Evolutionary conservation across 2,888 invertebrate species (phyloP), one percentile per base, ranked within the genome.

Genomic region (Sepiola atlantica): DNA sequence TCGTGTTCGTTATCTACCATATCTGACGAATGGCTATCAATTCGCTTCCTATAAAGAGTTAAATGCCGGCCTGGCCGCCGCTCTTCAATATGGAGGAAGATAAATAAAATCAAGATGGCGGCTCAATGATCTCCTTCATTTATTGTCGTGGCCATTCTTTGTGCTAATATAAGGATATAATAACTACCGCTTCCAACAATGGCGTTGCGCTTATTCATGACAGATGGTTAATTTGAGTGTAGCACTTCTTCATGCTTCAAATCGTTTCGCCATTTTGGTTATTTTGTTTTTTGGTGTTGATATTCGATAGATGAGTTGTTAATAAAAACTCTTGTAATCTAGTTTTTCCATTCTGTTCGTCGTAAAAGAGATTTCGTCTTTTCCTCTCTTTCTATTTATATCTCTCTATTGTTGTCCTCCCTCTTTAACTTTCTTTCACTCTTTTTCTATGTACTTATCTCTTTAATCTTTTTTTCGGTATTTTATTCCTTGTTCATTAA

Each of bases 81-180:
- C n/a, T 77, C n/a, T 77, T 77, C 77, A 77, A 77, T 77, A 77
- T 77, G 77, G 77, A 77, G 77, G 77, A 77, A 77, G 77, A 77
- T 32, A 77, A 77, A 77, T 77, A 77, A 77, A 77, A 77, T n/a
- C n/a, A 77, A 77, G 16, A 77, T 77, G 77, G 77, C 77, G n/a
- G n/a, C n/a, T 77, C 16, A 32, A n/a, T 77, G 77, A 32, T 77
- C 77, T 77, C n/a, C 77, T 77, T 77, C 32, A 77, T 77, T 77
- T 77, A 77, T 77, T 77, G 77, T 77, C 77, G n/a, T 77, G n/a
- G n/a, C 77, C 32, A 77, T 77, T 77, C 77, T 77, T n/a, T 12
- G 77, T 32, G 77, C 77, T 77, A 77, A 77, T 77, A 77, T n/a
- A n/a, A 77, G 77, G 77, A 77, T 77, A 77, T 77, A 77, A 77